Evolutionary conservation across 2,888 invertebrate genomes (phyloP), one percentile per base, ranked within the genome.

Genomic region (Epistrophella euchroma): DNA sequence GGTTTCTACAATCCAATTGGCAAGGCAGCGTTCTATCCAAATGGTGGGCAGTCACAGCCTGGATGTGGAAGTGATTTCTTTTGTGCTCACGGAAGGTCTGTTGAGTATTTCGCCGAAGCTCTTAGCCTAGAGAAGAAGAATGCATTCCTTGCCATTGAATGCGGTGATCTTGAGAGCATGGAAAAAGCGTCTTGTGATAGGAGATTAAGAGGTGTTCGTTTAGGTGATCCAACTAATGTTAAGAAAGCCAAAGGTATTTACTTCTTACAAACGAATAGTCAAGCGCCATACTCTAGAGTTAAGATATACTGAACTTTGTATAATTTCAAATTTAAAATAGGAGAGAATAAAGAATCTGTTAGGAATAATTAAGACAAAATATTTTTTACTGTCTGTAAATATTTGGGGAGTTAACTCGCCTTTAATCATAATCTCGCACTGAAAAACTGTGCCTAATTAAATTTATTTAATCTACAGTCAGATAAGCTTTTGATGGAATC

Each of bases 11-110:
- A 88, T 62, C 90, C 90, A 13, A 88, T 90, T 37, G 90, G 90
- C 50, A 91, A 92, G 90, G 91, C 91, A 91, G 92, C 92, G 90
- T 93, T 93, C 91, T 93, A 93, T 92, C 93, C 93, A 91, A 93
- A 92, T 92, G 91, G 91, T 88, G 91, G 92, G 92, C 93, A 93
- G 91, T 92, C 92, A 91, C 93, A 94, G 92, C 90, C 92, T 89
- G 92, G 93, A 91, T 93, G 93, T 28, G 28, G 32, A 11, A 56
- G 37, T 66, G 45, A 66, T 19, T 47, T 47, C 32, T 79, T 64
- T 50, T 93, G 93, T 88, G 89, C 93, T 0, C 93, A 93, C 88
- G 76, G 88, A 25, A 88, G 93, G 79, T 89, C 92, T 0, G 90
- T 91, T 83, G 28, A 88, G 47, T 92, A 91, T 78, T 92, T 90